Conservation (phyloP, 2,113 vertebrate genomes). For the Ceyx margarethae region DNA sequence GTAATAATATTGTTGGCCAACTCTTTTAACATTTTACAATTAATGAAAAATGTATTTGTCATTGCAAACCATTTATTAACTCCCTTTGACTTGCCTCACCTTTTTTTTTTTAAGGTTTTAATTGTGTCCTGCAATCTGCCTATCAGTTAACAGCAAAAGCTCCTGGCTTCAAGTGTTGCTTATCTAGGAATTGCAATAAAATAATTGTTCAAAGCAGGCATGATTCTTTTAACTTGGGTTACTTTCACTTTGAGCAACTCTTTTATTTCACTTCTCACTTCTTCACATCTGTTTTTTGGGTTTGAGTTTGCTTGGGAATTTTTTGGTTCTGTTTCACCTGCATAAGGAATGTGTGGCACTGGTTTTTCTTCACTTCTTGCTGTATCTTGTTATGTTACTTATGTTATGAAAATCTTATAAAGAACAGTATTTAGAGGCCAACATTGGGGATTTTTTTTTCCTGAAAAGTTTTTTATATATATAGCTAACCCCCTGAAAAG, state of each 20-base stretch:
- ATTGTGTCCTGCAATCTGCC: neutral
- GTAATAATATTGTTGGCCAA: neutral
- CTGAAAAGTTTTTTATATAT: neutral
- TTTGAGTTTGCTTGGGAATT: neutral
- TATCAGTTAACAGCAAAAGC: constrained; percentile 6
- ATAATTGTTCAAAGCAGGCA: constrained; percentile 15
- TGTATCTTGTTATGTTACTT: neutral
- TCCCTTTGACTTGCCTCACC: neutral
- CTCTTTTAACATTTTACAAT: neutral
- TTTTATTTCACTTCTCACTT: neutral
- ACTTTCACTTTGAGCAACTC: neutral
- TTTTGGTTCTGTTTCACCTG: neutral
- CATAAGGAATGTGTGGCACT: neutral
- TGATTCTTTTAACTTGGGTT: constrained; percentile 3
- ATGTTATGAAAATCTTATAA: neutral
- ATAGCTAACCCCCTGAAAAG: neutral
- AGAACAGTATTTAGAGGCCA: neutral
- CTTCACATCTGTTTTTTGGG: neutral
- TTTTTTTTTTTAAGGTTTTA: neutral
- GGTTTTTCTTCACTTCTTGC: neutral
- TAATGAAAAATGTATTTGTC: neutral
- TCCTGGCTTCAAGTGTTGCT: neutral
- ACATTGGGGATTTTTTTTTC: neutral
- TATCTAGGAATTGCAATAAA: constrained; percentile 5
- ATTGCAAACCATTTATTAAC: neutral